Evolutionary conservation across 2,113 vertebrate species (phyloP).

Genomic region (Dromiciops gliroides): DNA sequence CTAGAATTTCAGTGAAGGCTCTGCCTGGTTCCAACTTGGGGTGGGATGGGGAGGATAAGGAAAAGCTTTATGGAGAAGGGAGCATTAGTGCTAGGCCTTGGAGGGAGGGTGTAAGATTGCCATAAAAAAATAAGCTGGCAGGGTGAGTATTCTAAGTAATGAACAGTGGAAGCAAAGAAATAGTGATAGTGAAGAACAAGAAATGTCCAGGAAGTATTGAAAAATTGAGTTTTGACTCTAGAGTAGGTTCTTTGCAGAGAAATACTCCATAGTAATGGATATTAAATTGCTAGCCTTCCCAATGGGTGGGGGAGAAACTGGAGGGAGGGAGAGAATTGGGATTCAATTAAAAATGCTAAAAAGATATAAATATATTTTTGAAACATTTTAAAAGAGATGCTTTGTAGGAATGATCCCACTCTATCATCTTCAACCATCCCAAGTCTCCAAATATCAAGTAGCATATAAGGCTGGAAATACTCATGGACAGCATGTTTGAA

Average conservation of each 20-base stretch:
- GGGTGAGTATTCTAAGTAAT: background rate
- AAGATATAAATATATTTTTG: background rate
- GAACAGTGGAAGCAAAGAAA: background rate
- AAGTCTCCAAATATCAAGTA: background rate
- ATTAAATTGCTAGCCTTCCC: background rate
- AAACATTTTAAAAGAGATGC: background rate
- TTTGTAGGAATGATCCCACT: background rate
- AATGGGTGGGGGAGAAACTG: background rate
- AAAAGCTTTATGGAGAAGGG: background rate
- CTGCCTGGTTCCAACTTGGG: background rate
- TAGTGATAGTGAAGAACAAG: no score
- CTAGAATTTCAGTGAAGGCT: background rate
- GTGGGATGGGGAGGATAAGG: background rate
- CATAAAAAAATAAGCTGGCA: background rate
- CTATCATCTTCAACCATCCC: background rate
- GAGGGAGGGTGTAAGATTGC: background rate
- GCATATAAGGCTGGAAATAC: background rate
- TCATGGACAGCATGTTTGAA: background rate
- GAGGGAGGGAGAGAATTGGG: background rate
- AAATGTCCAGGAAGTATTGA: background rate
- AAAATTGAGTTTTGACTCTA: background rate
- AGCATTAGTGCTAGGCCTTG: background rate
- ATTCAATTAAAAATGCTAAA: background rate
- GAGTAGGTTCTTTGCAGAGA: background rate
- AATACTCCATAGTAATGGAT: background rate